Evolutionary conservation across 2,797 vertebrate species (phyloP), one percentile per base, ranked within the genome.

Genomic region (Pangasius sanitwongsei): DNA sequence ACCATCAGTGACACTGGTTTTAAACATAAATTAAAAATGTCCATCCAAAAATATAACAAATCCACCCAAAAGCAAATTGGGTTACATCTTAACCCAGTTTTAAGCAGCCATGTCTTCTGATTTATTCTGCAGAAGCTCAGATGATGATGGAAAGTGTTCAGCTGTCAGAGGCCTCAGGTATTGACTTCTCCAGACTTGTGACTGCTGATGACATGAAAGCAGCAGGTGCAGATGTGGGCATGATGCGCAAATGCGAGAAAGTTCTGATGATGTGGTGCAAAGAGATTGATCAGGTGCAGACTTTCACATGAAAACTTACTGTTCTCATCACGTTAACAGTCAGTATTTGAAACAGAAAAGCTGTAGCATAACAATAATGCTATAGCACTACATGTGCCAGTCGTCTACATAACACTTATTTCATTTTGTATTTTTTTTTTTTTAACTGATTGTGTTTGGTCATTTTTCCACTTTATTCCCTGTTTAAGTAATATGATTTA

Each of bases 191-290:
- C 88, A 95, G 94, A 88, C 89, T 97, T 84, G 91, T 92, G 1
- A 93, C 93, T 50, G 93, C 95, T 91, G 94, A 96, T 34, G 95
- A 96, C 80, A 93, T 97, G 75, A 92, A 95, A 89, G 89, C 89
- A 61, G 96, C 95, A 44, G 95, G 96, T 74, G 89, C 92, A 83
- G 96, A 95, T 90, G 86, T 90, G 3, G 95, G 97, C 25, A 94
- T 82, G 28, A 91, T 97, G 92, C 91, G 88, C 70, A 94, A 94
- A 50, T 92, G 97, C 18, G 97, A 97, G 87, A 95, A 96, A 28
- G 92, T 95, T 84, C 92, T 98, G 90, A 95, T 94, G 94, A 92
- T 94, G 25, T 97, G 97, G 97, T 96, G 95, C 91, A 96, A 92
- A 82, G 96, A 97, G 95, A 97, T 97, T 15, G 95, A 97, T 83